Evolutionary conservation across 2,113 vertebrate species (phyloP), one percentile per base, ranked within the genome.

Genomic region (Uropsilus gracilis): DNA sequence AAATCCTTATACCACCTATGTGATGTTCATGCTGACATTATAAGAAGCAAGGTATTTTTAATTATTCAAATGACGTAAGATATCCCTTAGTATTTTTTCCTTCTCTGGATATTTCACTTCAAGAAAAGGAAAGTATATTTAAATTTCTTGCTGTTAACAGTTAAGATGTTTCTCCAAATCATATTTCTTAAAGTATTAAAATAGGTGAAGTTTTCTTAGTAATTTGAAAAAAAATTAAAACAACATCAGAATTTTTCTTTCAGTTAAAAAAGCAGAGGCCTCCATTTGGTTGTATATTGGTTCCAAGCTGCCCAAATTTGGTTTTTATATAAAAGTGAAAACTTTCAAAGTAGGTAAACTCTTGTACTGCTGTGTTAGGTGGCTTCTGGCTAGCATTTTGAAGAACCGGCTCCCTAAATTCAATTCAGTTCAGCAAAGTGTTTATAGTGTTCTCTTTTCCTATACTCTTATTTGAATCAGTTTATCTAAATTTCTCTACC

Each of bases 161-260:
- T 94, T 37, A 78, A 53, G 16, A 86, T 71, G 17, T 32, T 63
- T 85, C 83, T 44, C 66, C 72, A 90, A 96, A 87, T 88, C 95
- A 89, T 71, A 5, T 97, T 97, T 97, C 97, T 86, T 77, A 59
- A 0, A 96, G 95, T 95, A 82, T 95, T 97, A 81, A 97, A 92
- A 78, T 37, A 6, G 57, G 46, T 95, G 73, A 96, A 94, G 92
- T 93, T 95, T 96, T 90, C 50, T 90, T 93, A 97, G 92, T 91
- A 88, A 95, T 94, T 95, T 88, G 53, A 53, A 83, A 64, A 42
- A 9, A 69, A 42, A 86, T 80, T 95, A 95, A 97, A 96, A 93
- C 55, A 87, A 69, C 46, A 76, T 73, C 89, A 94, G 55, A 94
- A 89, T 97, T 96, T 95, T 97, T 68, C 80, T 18, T 90, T 95